Evolutionary conservation across 2,113 vertebrate species (phyloP).

Genomic region (Thermophis baileyi): DNA sequence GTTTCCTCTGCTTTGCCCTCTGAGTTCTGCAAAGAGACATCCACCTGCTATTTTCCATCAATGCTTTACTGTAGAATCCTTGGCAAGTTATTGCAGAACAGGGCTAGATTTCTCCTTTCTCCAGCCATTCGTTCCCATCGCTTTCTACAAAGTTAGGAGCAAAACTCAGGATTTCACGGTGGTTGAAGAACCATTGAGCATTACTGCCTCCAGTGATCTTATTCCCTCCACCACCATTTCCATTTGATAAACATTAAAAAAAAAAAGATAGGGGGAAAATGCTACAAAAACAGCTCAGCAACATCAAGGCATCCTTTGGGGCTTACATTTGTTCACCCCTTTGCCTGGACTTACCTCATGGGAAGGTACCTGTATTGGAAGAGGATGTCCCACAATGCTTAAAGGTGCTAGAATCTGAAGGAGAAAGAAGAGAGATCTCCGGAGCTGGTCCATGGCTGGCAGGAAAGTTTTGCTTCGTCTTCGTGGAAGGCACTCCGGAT

Average conservation of each 20-base stretch:
- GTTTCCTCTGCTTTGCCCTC: not conserved
- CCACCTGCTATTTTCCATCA: not conserved
- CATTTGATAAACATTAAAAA: not conserved
- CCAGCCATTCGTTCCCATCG: not conserved
- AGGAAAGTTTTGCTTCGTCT: conserved; percentile 11
- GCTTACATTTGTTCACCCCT: not conserved
- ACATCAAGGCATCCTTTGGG: not conserved
- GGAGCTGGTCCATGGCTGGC: not conserved
- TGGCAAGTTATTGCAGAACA: not conserved
- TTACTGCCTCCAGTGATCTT: not conserved
- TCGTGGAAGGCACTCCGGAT: not conserved
- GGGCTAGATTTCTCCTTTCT: not conserved
- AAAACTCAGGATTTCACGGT: not conserved
- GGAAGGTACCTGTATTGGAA: not conserved
- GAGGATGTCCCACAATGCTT: not conserved
- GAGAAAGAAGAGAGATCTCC: not conserved
- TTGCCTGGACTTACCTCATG: conserved; percentile 14
- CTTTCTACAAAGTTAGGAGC: not conserved
- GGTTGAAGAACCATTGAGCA: not conserved
- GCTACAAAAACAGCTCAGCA: not conserved
- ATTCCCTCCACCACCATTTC: not conserved
- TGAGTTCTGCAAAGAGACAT: not conserved
- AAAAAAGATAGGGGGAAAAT: not conserved
- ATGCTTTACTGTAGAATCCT: not conserved
- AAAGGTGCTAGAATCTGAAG: not conserved